These are phyloP conservation scores for chimpanzee (Pan troglodytes) DNA, from an alignment of 2,113 vertebrate genomes.

Conservation along the genomic window NHGRI_mPanTro3-v2.1_pri NC_072410.2:69182001-69182500, in stretches of 20 bases:
- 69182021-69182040: background rate
- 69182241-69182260: background rate
- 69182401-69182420: background rate
- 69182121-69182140: slow-evolving; percentile 35
- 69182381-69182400: background rate
- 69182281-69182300: background rate
- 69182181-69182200: background rate
- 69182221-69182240: background rate
- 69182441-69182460: background rate
- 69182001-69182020: slow-evolving; percentile 28
- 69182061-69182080: background rate
- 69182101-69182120: background rate
- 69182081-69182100: background rate
- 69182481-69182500: background rate
- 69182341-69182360: background rate
- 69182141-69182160: slow-evolving; percentile 1
- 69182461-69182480: background rate
- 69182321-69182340: background rate
- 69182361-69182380: background rate
- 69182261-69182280: slow-evolving; percentile 26
- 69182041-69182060: slow-evolving; percentile 10
- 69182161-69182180: slow-evolving; percentile 46
- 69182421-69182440: background rate
- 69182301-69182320: slow-evolving; percentile 15
- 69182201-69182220: background rate